Percentiles rank a stretch among this genome's conserved stretches.
Evolutionary conservation across 2,888 invertebrate genomes (phyloP).

Genomic region (Eupeodes luniger): DNA sequence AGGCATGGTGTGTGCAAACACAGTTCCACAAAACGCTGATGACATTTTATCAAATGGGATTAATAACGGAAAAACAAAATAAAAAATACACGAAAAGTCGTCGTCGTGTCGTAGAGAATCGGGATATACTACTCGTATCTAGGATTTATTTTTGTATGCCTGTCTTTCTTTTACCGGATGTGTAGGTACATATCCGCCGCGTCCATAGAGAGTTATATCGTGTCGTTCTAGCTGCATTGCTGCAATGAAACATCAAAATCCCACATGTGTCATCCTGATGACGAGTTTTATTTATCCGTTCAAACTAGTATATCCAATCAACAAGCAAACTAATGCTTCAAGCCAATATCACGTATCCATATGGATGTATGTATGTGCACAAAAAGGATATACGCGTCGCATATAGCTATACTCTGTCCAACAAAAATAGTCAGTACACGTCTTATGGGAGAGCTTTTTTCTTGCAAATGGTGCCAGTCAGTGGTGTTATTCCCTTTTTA

Average conservation of each 20-base stretch:
- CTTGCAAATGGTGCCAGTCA: no score
- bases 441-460: no score
- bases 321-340: conserved; percentile 68
- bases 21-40: conserved; percentile 37
- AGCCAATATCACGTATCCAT: conserved; percentile 32
- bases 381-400: conserved; percentile 5
- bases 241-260: conserved; percentile 57
- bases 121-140: conserved; percentile 20
- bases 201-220: not conserved
- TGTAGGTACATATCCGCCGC: conserved; percentile 24
- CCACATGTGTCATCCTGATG: conserved; percentile 69
- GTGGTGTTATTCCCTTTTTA: no score
- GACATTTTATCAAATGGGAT: conserved; percentile 71
- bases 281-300: conserved; percentile 71
- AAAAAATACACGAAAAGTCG: conserved; percentile 23
- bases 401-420: no score
- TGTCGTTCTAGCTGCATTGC: not conserved
- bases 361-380: not conserved
- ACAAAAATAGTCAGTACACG: no score
- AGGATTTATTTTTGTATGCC: conserved; percentile 11
- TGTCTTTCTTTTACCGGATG: conserved; percentile 26
- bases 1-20: not conserved
- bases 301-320: conserved; percentile 66
- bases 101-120: conserved; percentile 46
- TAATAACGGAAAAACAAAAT: conserved; percentile 50